A percentile compares a stretch with the other conserved stretches of the same genome.
Evolutionary conservation across 2,797 vertebrate species (phyloP).

Genomic region (Lindbergichthys nudifrons): DNA sequence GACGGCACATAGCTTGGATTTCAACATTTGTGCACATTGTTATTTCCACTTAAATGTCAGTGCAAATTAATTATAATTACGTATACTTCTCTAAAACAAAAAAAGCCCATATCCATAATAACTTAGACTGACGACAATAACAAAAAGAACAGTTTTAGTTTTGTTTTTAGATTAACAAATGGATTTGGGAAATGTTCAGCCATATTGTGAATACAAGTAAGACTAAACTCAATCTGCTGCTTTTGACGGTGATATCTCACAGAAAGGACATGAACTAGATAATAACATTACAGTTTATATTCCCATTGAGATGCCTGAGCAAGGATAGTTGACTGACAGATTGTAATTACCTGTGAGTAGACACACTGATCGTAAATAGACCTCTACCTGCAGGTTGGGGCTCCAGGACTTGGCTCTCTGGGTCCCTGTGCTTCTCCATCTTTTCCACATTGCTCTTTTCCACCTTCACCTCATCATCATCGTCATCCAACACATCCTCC

Average conservation of each 20-base stretch:
- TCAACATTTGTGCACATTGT: background rate
- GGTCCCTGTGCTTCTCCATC: conserved; percentile 67
- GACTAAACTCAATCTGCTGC: background rate
- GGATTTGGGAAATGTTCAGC: background rate
- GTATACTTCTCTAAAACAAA: background rate
- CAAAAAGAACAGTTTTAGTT: background rate
- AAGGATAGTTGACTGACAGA: background rate
- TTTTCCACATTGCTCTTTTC: conserved; percentile 78
- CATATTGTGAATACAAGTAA: background rate
- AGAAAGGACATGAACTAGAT: background rate
- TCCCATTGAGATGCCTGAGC: background rate
- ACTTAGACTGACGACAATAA: background rate
- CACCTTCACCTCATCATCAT: conserved; percentile 86
- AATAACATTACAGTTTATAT: background rate
- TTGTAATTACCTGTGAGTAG: background rate
- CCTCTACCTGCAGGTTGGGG: conserved; percentile 48
- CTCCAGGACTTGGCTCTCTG: conserved; percentile 72
- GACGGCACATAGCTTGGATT: background rate
- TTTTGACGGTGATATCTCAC: background rate
- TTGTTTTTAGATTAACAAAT: background rate
- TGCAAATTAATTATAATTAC: no score
- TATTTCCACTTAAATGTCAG: background rate
- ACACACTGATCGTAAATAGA: background rate
- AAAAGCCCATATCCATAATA: background rate
- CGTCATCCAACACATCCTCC: conserved; percentile 91